Base-by-base conservation (phyloP, 2,797 vertebrate species). In the Etheostoma perlongum region DNA sequence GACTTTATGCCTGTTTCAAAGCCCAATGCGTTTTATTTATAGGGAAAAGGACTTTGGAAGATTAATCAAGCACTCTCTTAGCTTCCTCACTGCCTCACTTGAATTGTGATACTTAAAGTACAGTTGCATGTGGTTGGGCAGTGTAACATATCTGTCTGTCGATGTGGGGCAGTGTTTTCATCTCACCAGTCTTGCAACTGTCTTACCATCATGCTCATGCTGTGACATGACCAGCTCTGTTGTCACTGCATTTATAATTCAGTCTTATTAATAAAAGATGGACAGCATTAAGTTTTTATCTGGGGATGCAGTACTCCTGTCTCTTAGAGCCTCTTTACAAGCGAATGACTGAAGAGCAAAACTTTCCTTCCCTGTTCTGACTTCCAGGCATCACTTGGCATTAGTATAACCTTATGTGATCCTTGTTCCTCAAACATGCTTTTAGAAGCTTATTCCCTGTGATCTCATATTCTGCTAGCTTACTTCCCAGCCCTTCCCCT, bases 171-270 rank as follows among this genome's bases (percentile, higher is more conserved):
- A 27, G 73, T 82, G 76, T 87, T 87, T 83, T 85, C 77, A 78
- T 72, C 70, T 55, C 67, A 78, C 49, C 63, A 53, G 75, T 51
- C 75, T 59, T 62, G 72, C 79, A 58, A 65, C 69, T n/a, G 18
- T 83, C 79, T 90, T 80, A 84, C 81, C 87, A 85, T 80, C 76
- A 23, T 76, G 84, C 74, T 83, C 78, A 62, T 79, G 81, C 78
- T 85, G 83, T 86, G 90, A 92, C 90, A 93, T 74, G 83, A 82
- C 79, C 75, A 15, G 73, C 85, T 86, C 83, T 71, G 86, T 91
- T 90, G 85, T 91, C 88, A 78, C 63, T 4, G 53, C 89, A 93
- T 95, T 90, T 81, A 94, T 89, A 92, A 94, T 94, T 94, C 85
- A 93, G 79, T 40, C 70, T 49, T 84, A 89, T 94, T 82, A 92